Evolutionary conservation across 1,140 invertebrate genomes (phyloP).

Genomic region (Aethina tumida): DNA sequence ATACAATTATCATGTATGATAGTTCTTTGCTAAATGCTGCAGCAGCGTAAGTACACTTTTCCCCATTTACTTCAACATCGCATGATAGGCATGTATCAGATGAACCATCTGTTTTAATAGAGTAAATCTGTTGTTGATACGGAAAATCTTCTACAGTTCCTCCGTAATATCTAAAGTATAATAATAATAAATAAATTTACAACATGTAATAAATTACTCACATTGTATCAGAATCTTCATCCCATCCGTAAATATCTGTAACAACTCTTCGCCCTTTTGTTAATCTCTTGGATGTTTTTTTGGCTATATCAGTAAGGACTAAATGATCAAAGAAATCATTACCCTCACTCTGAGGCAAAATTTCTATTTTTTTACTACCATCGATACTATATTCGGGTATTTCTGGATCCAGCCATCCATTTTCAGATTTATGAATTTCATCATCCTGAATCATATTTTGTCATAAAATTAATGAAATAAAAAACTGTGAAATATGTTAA

Average conservation of each 20-base stretch:
- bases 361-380: conserved; percentile 30
- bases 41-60: conserved; percentile 52
- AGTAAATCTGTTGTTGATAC: conserved; percentile 51
- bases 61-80: conserved; percentile 38
- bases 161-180: conserved; percentile 57
- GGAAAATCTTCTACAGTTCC: conserved; percentile 48
- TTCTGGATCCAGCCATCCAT: conserved; percentile 59
- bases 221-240: conserved; percentile 53
- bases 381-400: conserved; percentile 49
- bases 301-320: conserved; percentile 39
- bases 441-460: too few relatives aligned
- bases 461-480: conserved; percentile 8
- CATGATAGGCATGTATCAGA: conserved; percentile 47
- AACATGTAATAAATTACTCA: too few relatives aligned
- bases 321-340: conserved; percentile 55
- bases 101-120: conserved; percentile 32
- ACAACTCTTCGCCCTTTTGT: conserved; percentile 69
- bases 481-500: not conserved
- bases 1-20: conserved; percentile 59
- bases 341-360: conserved; percentile 51
- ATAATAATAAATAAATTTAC: too few relatives aligned
- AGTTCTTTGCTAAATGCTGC: conserved; percentile 56
- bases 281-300: conserved; percentile 37
- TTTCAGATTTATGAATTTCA: conserved; percentile 31
- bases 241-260: conserved; percentile 67